These are phyloP conservation scores for Heteromyza rotundicornis DNA, from an alignment of 2,888 invertebrate genomes.

Conservation along the genomic window DNA sequence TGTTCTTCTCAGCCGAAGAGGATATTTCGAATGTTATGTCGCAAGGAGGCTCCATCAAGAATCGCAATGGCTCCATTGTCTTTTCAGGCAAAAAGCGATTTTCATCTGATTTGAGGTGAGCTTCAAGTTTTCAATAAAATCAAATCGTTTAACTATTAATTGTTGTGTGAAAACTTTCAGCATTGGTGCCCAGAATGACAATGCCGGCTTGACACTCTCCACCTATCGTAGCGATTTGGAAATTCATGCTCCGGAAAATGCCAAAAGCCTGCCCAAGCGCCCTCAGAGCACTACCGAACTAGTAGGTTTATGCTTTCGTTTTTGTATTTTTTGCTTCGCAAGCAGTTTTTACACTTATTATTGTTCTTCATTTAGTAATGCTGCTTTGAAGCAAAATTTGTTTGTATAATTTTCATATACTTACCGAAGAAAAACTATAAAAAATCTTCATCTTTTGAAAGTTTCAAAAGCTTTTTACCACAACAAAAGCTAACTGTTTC, in stretches of 20 bases:
- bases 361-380: slow-evolving; percentile 22
- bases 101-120: slow-evolving; percentile 61
- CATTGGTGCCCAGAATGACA: slow-evolving; percentile 59
- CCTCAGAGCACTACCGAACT: slow-evolving; percentile 63
- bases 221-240: slow-evolving; percentile 70
- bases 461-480: no score
- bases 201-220: slow-evolving; percentile 60
- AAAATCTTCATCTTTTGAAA: slow-evolving; percentile 30
- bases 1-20: slow-evolving; percentile 93
- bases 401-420: slow-evolving; percentile 6
- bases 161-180: no score
- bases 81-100: slow-evolving; percentile 61
- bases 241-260: slow-evolving; percentile 68
- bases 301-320: slow-evolving; percentile 48
- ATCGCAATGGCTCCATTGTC: slow-evolving; percentile 58
- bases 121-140: background rate
- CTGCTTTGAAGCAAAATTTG: slow-evolving; percentile 20
- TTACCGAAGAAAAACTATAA: slow-evolving; percentile 31
- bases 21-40: slow-evolving; percentile 68
- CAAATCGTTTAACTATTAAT: slow-evolving; percentile 2
- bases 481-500: slow-evolving; percentile 5
- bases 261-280: slow-evolving; percentile 63
- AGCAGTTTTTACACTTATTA: slow-evolving; percentile 6
- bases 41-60: slow-evolving; percentile 57
- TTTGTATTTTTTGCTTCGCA: background rate